Conservation (phyloP, 2,113 vertebrate genomes). For the Microcebus murinus region DNA sequence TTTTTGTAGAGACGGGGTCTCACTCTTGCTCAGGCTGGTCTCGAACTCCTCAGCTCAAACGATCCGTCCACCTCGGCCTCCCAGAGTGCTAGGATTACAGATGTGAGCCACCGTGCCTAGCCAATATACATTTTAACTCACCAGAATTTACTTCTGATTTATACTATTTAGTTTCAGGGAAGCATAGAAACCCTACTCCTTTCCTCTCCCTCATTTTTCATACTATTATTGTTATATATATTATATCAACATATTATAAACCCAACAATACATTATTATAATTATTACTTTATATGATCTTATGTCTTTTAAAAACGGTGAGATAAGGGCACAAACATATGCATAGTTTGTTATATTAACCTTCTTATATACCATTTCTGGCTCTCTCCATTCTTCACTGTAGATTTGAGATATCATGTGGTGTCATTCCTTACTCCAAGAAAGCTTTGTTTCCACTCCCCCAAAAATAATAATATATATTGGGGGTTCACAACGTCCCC, state of each 20-base stretch:
- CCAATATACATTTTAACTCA: neutral
- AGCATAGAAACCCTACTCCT: neutral
- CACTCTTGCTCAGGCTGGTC: too few relatives aligned
- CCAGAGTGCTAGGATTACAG: too few relatives aligned
- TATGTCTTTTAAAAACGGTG: neutral
- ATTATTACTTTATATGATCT: slow-evolving; percentile 1
- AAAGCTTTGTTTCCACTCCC: neutral
- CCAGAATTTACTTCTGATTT: slow-evolving; percentile 10
- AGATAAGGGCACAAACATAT: neutral
- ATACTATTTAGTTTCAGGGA: neutral
- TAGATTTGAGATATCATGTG: neutral
- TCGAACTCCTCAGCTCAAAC: too few relatives aligned
- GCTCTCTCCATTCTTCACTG: neutral
- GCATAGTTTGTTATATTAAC: slow-evolving; percentile 14
- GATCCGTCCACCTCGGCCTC: too few relatives aligned
- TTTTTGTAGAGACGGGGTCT: too few relatives aligned
- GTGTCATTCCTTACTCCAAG: neutral
- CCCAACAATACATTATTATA: neutral
- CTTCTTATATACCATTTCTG: neutral
- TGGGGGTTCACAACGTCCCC: too few relatives aligned
- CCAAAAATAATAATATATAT: neutral
- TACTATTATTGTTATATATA: neutral
- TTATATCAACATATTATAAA: neutral
- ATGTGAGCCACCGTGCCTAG: too few relatives aligned
- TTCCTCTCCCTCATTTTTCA: neutral